Evolutionary conservation across 2,888 invertebrate species (phyloP).

Genomic region (Aphelenchoides bicaudatus): DNA sequence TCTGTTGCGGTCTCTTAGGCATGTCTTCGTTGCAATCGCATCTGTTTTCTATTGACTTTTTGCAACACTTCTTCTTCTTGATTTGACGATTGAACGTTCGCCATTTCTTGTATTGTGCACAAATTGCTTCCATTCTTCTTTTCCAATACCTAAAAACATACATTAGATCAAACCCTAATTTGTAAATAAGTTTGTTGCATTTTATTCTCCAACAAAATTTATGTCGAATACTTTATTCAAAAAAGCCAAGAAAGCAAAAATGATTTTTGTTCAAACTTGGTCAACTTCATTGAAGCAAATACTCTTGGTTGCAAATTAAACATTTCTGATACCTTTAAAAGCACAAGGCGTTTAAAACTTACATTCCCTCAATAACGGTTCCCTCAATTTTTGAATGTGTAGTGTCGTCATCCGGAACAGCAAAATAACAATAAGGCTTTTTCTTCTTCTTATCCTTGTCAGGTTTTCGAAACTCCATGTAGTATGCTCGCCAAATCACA

Average conservation of each 20-base stretch:
- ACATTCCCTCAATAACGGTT: constrained; percentile 93
- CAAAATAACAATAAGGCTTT: constrained; percentile 59
- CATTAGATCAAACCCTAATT: too few species aligned
- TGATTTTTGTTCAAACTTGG: too few species aligned
- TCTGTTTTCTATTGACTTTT: constrained; percentile 32
- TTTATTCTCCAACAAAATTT: too few species aligned
- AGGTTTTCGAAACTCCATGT: constrained; percentile 73
- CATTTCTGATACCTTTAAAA: too few species aligned
- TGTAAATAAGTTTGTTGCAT: too few species aligned
- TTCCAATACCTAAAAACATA: too few species aligned
- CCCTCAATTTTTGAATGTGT: constrained; percentile 69
- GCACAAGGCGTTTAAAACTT: too few species aligned
- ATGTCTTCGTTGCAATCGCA: constrained; percentile 20
- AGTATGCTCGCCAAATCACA: constrained; percentile 99
- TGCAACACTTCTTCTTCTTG: constrained; percentile 37
- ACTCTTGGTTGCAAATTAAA: too few species aligned
- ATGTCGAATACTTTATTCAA: too few species aligned
- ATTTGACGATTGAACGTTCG: constrained; percentile 69
- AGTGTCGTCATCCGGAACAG: constrained; percentile 60
- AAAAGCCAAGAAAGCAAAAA: too few species aligned
- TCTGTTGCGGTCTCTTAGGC: constrained; percentile 32
- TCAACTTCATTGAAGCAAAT: too few species aligned
- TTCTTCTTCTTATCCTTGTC: constrained; percentile 42
- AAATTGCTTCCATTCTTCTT: constrained; percentile 87
- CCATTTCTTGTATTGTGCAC: constrained; percentile 99